phyloP scores from a whole-genome alignment of 1,140 invertebrate species.

The Megalonaias nervosa region DNA sequence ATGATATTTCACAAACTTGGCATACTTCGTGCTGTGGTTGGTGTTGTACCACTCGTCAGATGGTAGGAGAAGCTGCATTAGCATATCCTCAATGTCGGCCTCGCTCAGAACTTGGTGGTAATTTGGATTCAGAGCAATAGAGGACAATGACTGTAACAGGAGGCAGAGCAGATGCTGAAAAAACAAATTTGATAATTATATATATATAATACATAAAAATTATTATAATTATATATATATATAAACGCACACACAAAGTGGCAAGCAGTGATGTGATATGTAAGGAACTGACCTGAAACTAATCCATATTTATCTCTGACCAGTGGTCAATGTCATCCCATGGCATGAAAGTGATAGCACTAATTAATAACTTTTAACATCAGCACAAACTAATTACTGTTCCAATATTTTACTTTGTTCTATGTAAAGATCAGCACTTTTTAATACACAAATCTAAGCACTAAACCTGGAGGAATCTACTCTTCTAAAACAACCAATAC shows the following conservation, averaged over 20 bases:
- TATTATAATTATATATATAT: not conserved
- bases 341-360: too few species aligned
- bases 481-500: too few species aligned
- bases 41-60: slow-evolving; percentile 86
- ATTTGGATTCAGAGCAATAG: slow-evolving; percentile 76
- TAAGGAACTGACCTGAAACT: too few species aligned
- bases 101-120: slow-evolving; percentile 76
- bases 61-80: slow-evolving; percentile 80
- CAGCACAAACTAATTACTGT: too few species aligned
- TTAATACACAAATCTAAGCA: too few species aligned
- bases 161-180: slow-evolving; percentile 80
- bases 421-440: too few species aligned
- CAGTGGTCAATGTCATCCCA: too few species aligned
- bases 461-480: too few species aligned
- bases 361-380: too few species aligned
- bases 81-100: slow-evolving; percentile 78
- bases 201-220: not conserved
- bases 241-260: not conserved
- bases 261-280: not conserved
- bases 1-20: slow-evolving; percentile 82
- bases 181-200: not conserved
- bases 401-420: too few species aligned
- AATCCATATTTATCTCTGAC: too few species aligned
- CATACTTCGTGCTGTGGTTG: slow-evolving; percentile 82
- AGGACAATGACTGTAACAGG: slow-evolving; percentile 79